Evolutionary conservation across 2,797 vertebrate species (phyloP).

Genomic region (Cyprinodon diabolis): DNA sequence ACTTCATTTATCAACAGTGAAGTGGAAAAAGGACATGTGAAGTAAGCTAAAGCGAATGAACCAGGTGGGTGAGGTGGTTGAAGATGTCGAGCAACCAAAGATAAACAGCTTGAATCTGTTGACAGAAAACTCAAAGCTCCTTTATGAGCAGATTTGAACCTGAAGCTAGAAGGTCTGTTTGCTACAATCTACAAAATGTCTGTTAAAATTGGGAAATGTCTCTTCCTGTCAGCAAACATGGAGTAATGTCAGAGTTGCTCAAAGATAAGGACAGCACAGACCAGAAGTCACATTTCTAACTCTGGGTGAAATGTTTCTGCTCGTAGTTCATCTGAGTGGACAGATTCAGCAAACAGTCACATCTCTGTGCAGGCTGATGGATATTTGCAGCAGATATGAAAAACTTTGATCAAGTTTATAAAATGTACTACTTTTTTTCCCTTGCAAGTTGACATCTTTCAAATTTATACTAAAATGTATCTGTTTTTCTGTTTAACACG

Average conservation of each 20-base stretch:
- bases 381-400: neutral
- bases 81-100: no score
- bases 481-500: no score
- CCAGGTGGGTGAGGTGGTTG: neutral
- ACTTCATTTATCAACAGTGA: neutral
- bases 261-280: neutral
- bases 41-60: neutral
- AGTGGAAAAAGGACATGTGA: neutral
- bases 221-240: neutral
- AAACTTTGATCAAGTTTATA: neutral
- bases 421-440: neutral
- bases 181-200: neutral
- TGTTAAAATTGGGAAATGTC: neutral
- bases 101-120: neutral
- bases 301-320: no score
- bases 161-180: neutral
- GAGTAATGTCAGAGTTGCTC: neutral
- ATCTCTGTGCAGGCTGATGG: neutral
- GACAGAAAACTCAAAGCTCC: neutral
- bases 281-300: neutral
- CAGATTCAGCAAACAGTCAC: neutral
- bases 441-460: neutral
- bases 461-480: no score
- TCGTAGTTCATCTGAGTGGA: neutral
- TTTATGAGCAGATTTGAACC: neutral